Evolutionary conservation across 2,888 invertebrate species (phyloP).

Genomic region (Caenorhabditis sp.): DNA sequence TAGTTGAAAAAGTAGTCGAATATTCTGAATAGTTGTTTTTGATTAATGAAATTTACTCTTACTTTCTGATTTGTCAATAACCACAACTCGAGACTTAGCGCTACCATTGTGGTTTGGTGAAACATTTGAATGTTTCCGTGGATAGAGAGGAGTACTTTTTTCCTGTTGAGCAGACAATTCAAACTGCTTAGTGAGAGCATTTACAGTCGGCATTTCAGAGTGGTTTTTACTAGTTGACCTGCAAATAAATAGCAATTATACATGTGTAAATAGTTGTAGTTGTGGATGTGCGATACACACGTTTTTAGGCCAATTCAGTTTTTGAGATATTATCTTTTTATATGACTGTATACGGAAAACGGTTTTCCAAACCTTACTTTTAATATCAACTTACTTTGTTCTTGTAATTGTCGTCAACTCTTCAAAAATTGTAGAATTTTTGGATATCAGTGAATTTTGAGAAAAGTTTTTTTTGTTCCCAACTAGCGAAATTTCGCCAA

Average conservation of each 20-base stretch:
- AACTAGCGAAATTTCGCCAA: slow-evolving; percentile 36
- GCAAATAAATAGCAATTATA: too few relatives aligned
- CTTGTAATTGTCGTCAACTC: slow-evolving; percentile 65
- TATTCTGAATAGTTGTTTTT: slow-evolving; percentile 30
- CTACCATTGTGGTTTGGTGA: slow-evolving; percentile 3
- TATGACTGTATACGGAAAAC: neutral
- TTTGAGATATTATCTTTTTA: slow-evolving; percentile 45
- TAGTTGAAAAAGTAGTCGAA: slow-evolving; percentile 5
- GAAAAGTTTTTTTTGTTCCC: slow-evolving; percentile 38
- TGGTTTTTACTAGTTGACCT: slow-evolving; percentile 26
- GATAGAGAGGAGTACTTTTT: slow-evolving; percentile 19
- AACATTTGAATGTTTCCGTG: slow-evolving; percentile 21
- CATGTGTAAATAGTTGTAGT: too few relatives aligned
- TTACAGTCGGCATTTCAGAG: slow-evolving; percentile 61
- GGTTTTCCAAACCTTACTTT: too few relatives aligned
- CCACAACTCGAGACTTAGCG: slow-evolving; percentile 34
- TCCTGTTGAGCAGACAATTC: slow-evolving; percentile 38
- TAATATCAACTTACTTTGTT: slow-evolving; percentile 17
- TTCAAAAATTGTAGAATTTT: slow-evolving; percentile 64
- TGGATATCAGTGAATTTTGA: slow-evolving; percentile 55
- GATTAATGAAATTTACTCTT: neutral
- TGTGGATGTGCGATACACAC: neutral
- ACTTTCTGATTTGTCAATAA: slow-evolving; percentile 51
- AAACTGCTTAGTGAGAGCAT: slow-evolving; percentile 51
- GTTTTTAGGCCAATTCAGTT: slow-evolving; percentile 26